These are phyloP conservation scores for Gandaritis pyraliata DNA, from an alignment of 2,888 invertebrate genomes.

Conservation along the genomic window DNA sequence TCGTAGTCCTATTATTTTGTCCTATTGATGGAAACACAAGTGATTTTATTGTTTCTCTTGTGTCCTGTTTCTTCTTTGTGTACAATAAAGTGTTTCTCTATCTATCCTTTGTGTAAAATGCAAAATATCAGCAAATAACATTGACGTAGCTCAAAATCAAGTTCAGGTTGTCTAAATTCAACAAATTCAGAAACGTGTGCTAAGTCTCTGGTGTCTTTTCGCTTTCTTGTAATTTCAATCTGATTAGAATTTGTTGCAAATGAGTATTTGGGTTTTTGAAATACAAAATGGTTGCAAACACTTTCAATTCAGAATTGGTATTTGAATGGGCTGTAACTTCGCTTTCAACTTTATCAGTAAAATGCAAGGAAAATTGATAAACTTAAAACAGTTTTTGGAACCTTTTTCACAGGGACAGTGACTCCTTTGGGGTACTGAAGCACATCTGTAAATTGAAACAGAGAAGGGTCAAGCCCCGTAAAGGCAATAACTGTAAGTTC, in stretches of 20 bases:
- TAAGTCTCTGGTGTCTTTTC: slow-evolving; percentile 6
- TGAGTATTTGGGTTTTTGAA: slow-evolving; percentile 1
- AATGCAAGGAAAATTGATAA: slow-evolving; percentile 28
- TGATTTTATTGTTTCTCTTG: too few species aligned
- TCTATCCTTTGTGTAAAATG: too few species aligned
- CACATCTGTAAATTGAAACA: slow-evolving; percentile 75
- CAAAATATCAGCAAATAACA: too few species aligned
- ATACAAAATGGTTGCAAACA: slow-evolving; percentile 3
- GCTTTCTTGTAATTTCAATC: slow-evolving; percentile 23
- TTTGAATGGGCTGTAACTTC: slow-evolving; percentile 3
- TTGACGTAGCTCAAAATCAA: too few species aligned
- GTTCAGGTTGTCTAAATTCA: too few species aligned
- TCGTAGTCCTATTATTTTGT: too few species aligned
- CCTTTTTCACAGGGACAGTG: slow-evolving; percentile 59
- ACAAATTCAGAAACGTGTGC: too few species aligned
- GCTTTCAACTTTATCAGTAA: slow-evolving; percentile 15
- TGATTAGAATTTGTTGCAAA: slow-evolving; percentile 19
- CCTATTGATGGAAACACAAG: too few species aligned
- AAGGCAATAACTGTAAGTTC: slow-evolving; percentile 66
- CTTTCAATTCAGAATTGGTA: slow-evolving; percentile 13
- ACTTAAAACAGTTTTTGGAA: slow-evolving; percentile 58
- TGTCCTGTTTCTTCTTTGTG: too few species aligned
- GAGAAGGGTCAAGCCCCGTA: slow-evolving; percentile 72
- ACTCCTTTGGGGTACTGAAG: slow-evolving; percentile 64
- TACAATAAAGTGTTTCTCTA: too few species aligned